Evolutionary conservation across 37 sponge, comb jelly and placozoan species (phyloP), one percentile per base, ranked within the genome.

Genomic region (Halisarca cf. caerulea): DNA sequence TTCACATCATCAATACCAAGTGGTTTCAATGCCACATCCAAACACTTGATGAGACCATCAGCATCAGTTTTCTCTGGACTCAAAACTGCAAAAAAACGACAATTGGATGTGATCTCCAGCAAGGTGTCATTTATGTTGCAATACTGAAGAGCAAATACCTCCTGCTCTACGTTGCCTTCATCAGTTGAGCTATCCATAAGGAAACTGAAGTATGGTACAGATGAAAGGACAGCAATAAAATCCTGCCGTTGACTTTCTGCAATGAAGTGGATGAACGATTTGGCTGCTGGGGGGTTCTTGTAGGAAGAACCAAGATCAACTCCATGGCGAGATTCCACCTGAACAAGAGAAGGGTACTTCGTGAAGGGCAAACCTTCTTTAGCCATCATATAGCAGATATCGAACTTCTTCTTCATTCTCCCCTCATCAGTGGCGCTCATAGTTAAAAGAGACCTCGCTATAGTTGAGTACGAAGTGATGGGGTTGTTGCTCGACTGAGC

Each of bases 171-270:
- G 62, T 90, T 86, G 21, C 70, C 87, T 33, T 44, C 36, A 58
- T 90, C 90, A 58, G 87, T 86, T 37, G 87, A 90, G 3, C 90
- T 87, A 90, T 91, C 91, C 59, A 91, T 23, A 28, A 91, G 75
- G 2, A 71, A 84, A 91, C 41, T 71, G 78, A 44, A 82, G 77
- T 24, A 58, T 39, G 66, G 82, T 24, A n/a, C n/a, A n/a, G n/a
- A n/a, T n/a, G n/a, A n/a, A 47, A 89, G 72, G 34, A 30, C 83
- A 66, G 60, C 7, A 21, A 27, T 69, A 37, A 80, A 44, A 18
- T 84, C 81, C 60, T 80, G 80, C 55, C 82, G 58, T 73, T 53
- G 81, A 20, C 86, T 72, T 73, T 85, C 86, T 1, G 90, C 86
- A 74, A 85, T 85, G 82, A 30, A 89, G 64, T 89, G 90, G 28